Evolutionary conservation across 2,113 vertebrate species (phyloP), one percentile per base, ranked within the genome.

Genomic region (Scolopax mira): DNA sequence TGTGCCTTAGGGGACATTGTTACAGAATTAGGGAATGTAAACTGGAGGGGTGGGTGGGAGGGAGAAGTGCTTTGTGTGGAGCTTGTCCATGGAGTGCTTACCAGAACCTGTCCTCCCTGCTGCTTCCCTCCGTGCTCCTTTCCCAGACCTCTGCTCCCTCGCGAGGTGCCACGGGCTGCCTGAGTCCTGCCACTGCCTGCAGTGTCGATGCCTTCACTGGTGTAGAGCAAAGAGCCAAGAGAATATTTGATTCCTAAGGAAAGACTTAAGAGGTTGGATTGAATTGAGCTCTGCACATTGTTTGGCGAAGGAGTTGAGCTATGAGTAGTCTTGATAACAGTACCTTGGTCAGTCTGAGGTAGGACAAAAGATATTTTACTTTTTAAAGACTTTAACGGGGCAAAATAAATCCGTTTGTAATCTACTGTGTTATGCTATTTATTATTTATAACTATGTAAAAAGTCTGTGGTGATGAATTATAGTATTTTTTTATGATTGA

Each of bases 401-500:
- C 94, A 85, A 95, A 97, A 96, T 94, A 97, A 85, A 97, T 92
- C 96, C 62, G 60, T 92, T 94, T 97, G 92, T 98, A 97, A 96
- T 97, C 95, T 98, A 91, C 95, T 97, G 87, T 97, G 97, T 97
- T 96, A 91, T 87, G 89, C 96, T 98, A 97, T 98, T 98, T 98
- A 97, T 97, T 98, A 97, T 98, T 98, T 98, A 96, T 97, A 96
- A 97, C 91, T 97, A 57, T 96, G 93, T 97, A 97, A 85, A 98
- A 96, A 96, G 94, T 98, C 95, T 97, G 97, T 98, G 95, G 92
- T 96, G 95, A 93, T 96, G 95, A 93, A 96, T 97, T 97, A 97
- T 92, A 97, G 96, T 97, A 97, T 97, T 97, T 97, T 97, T 97
- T 97, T 97, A 97, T 97, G 97, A 97, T 96, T 97, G 94, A 97